Conservation (phyloP, 2,888 invertebrate species). For the Petrolisthes cinctipes region DNA sequence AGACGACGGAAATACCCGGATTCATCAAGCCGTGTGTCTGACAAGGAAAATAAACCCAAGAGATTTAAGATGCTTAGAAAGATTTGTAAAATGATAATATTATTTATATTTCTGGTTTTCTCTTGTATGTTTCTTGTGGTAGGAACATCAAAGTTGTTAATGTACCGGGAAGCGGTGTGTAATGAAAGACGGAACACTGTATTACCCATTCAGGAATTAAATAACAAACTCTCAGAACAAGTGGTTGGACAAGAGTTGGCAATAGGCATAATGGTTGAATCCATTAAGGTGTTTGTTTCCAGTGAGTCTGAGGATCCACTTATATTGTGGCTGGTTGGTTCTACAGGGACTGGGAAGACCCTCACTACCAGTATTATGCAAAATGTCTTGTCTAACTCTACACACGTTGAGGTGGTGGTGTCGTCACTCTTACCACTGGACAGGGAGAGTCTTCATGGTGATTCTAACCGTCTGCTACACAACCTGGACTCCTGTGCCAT, state of each 20-base stretch:
- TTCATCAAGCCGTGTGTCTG: neutral
- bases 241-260: slow-evolving; percentile 44
- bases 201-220: slow-evolving; percentile 24
- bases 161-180: slow-evolving; percentile 28
- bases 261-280: neutral
- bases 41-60: neutral
- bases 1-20: neutral
- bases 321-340: slow-evolving; percentile 44
- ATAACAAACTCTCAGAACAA: neutral
- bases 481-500: slow-evolving; percentile 34
- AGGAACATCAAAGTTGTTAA: neutral
- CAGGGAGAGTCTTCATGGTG: neutral
- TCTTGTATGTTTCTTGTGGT: neutral
- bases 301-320: neutral
- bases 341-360: slow-evolving; percentile 44
- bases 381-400: slow-evolving; percentile 7
- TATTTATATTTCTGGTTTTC: neutral
- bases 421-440: slow-evolving; percentile 16
- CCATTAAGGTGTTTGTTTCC: slow-evolving; percentile 6
- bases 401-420: neutral
- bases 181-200: slow-evolving; percentile 4
- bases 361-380: slow-evolving; percentile 23
- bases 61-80: slow-evolving; percentile 1
- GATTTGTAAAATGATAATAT: slow-evolving; percentile 22
- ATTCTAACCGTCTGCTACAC: neutral